Base-by-base conservation (phyloP, 2,113 vertebrate species). In the Cheilinus undulatus region DNA sequence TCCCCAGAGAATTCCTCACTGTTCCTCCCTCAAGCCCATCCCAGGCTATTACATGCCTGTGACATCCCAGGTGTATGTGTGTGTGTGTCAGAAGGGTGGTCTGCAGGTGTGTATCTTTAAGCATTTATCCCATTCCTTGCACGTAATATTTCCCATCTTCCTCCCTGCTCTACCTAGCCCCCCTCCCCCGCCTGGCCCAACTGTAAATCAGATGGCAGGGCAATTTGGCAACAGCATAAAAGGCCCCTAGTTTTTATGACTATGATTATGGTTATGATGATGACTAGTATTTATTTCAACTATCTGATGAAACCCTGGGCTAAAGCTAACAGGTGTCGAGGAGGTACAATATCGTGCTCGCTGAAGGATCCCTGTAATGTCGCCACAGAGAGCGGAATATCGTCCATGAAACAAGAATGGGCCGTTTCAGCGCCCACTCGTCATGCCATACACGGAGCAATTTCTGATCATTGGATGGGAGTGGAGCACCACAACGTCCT, bases 221-320 rank as follows among this genome's bases (percentile, higher is more conserved):
- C 91, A 88, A 91, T 92, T 92, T 92, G 92, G 92, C 88, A 79
- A 46, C 82, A 69, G 76, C 83, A 91, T 89, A 90, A 92, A 42
- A 92, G 88, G 84, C 81, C 57, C 78, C 82, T 75, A 61, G 67
- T 73, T 87, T 92, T 93, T 93, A 92, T 88, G 80, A 89, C 88
- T 84, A 80, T 92, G 90, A 93, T 93, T 92, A 93, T 88, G 89
- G 85, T 89, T 90, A 90, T 90, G 90, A 90, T 91, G 90, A 93
- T 92, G 90, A 92, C 86, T 87, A 80, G 88, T 89, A 91, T 93
- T 92, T 93, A 90, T 92, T 88, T 90, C 85, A 89, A 90, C 91
- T 91, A 92, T 90, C 89, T 90, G 92, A 93, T 93, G 88, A 90
- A 92, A 90, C 72, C 78, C 46, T 64, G 45, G 72, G 84, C 86